Percentiles rank a stretch among this genome's conserved stretches.
Evolutionary conservation across 2,113 vertebrate species (phyloP).

Genomic region (Petaurus breviceps): DNA sequence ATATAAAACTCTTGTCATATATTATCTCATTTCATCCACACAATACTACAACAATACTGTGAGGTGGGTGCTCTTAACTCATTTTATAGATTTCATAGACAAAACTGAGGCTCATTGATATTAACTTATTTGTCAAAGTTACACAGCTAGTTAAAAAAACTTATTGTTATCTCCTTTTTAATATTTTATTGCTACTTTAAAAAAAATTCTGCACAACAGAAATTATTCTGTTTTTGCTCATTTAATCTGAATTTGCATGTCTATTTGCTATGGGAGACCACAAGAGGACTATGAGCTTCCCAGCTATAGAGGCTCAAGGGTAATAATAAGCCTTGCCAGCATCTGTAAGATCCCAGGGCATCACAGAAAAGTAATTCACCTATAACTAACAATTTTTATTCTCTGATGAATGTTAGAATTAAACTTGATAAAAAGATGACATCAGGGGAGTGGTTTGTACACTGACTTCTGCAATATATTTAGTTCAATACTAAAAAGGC

Average conservation of each 20-base stretch:
- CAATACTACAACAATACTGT: background rate
- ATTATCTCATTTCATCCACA: background rate
- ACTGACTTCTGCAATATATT: constrained; percentile 19
- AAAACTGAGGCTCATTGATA: background rate
- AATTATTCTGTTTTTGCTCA: background rate
- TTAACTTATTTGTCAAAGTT: background rate
- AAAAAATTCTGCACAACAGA: background rate
- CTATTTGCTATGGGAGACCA: too few relatives aligned
- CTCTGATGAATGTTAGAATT: background rate
- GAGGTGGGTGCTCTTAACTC: background rate
- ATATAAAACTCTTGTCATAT: background rate
- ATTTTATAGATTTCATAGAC: background rate
- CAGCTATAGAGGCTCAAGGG: too few relatives aligned
- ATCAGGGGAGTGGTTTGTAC: background rate
- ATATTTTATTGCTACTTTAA: background rate
- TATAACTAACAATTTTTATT: background rate
- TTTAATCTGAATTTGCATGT: background rate
- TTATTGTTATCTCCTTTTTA: background rate
- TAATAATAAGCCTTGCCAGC: too few relatives aligned
- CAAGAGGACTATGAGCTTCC: too few relatives aligned
- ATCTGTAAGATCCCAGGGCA: background rate
- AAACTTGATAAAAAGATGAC: background rate
- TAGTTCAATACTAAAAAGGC: constrained; percentile 5
- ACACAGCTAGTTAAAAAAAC: too few relatives aligned
- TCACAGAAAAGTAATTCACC: background rate